Percentiles rank a stretch among this genome's conserved stretches.
Evolutionary conservation across 2,888 invertebrate species (phyloP).

Genomic region (Elgonia sp.): DNA sequence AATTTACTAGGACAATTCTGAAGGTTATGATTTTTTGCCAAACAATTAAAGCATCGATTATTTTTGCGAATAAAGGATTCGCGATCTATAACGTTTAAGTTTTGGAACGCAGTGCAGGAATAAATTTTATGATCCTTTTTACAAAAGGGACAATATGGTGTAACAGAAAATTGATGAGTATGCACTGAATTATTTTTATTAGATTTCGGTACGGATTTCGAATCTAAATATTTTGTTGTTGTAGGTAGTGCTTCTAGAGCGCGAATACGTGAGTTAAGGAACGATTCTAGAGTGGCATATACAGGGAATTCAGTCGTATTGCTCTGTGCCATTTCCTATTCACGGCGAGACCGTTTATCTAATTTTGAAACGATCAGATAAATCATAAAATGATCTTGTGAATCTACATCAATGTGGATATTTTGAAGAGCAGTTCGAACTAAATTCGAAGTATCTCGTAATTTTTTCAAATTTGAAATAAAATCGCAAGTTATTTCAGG

Average conservation of each 20-base stretch:
- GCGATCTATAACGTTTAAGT: neutral
- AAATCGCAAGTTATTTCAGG: conserved; percentile 15
- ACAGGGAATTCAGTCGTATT: conserved; percentile 16
- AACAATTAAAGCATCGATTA: conserved; percentile 23
- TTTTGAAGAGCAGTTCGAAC: conserved; percentile 20
- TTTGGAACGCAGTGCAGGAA: conserved; percentile 1
- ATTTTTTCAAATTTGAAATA: conserved; percentile 18
- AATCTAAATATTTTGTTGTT: neutral
- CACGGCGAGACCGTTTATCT: conserved; percentile 19
- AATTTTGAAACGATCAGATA: conserved; percentile 37
- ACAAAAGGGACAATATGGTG: conserved; percentile 4
- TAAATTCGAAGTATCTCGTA: conserved; percentile 22
- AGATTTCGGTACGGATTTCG: neutral
- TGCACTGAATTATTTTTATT: neutral
- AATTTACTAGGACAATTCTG: conserved; percentile 17
- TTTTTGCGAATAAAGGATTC: conserved; percentile 20
- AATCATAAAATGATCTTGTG: conserved; percentile 35
- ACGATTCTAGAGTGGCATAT: conserved; percentile 11
- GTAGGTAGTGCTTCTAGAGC: conserved; percentile 16
- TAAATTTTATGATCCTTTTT: conserved; percentile 34
- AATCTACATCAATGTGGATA: neutral
- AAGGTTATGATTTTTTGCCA: neutral
- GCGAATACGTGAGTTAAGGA: conserved; percentile 13
- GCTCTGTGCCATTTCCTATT: conserved; percentile 26
- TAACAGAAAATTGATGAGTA: neutral